Base-by-base conservation (phyloP, 2,888 invertebrate species). In the Lithosia quadra region DNA sequence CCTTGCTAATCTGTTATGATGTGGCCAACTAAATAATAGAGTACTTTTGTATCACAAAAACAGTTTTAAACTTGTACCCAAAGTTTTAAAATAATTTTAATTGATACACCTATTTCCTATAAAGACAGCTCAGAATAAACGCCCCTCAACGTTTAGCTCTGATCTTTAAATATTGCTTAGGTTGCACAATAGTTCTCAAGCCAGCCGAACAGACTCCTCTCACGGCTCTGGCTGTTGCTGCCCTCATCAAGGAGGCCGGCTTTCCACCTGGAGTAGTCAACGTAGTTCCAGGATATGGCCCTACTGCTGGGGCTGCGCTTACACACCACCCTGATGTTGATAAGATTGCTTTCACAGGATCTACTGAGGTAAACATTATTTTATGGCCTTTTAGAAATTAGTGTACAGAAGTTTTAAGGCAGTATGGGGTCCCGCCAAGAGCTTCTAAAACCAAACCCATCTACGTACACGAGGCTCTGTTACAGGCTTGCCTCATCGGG, bases 141-240 rank as follows among this genome's bases (percentile, higher is more conserved):
- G 13, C 15, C 4, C 39, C 0, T 13, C 39, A 39, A 39, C 5
- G 18, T 18, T 18, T 43, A 2, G 49, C 18, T 49, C n/a, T n/a
- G 10, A 60, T 18, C n/a, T n/a, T 28, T 1, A 62, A 62, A 13
- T 10, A 11, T 18, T 39, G 65, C 75, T 53, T 63, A 95, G 97
- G 97, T 79, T 97, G 98, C 88, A 98, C 98, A 0, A 95, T 99
- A 61, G 96, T 99, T 8, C 93, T 99, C 78, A 99, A 99, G 90
- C 98, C 99, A 5, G 99, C 99, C 0, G 99, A 99, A 88, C 99
- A 99, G 91, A 99, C 99, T 0, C 98, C 98, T 0, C 94, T 99
- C 18, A 98, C 99, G 0, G 98, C 99, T 0, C 93, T 99, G 11
- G 98, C 99, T 82, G 93, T 98, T 0, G 99, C 98, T 1, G 96